Base-by-base conservation (phyloP, 1,140 invertebrate genomes). In the Centruroides sculpturatus region DNA sequence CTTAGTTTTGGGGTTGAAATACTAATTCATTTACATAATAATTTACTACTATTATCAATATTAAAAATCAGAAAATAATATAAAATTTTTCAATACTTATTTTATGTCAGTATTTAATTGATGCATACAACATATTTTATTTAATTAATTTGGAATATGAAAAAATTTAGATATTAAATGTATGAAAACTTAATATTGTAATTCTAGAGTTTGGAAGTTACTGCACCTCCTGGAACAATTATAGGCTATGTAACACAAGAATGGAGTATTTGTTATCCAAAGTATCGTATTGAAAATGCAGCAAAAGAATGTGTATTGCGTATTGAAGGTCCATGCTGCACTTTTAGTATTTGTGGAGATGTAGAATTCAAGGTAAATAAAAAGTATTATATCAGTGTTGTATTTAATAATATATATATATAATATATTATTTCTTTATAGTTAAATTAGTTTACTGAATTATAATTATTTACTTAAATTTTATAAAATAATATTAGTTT, bases 231-330 rank as follows among this genome's bases (percentile, higher is more conserved):
- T 3, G 85, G 84, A 6, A 82, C 78, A 55, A 70, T 85, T 2
- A 76, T 92, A 48, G 90, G 91, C 36, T 82, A 79, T 4, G 79
- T 95, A 6, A 80, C 85, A 63, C 88, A 95, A 77, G 82, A 89
- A 61, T 93, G 88, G 88, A 87, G 82, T 59, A 75, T 89, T 49
- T 85, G 82, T 69, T 80, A 79, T 53, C 89, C 90, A 3, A 80
- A 80, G 49, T 94, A 87, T 70, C 77, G 78, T 10, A 80, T 96
- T 51, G 82, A 86, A 48, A 48, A 56, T 56, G 55, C 55, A 46
- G 55, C 55, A 48, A 13, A 35, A 41, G 36, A 56, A 23, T 13
- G n/a, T 13, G 36, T 56, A 11, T n/a, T 56, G 8, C 55, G 47
- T 13, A 56, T 56, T 35, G 36, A 23, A 35, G 55, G 55, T 5